These are phyloP conservation scores for Pectinophora gossypiella DNA, from an alignment of 1,140 invertebrate species.

Conservation along the genomic window DNA sequence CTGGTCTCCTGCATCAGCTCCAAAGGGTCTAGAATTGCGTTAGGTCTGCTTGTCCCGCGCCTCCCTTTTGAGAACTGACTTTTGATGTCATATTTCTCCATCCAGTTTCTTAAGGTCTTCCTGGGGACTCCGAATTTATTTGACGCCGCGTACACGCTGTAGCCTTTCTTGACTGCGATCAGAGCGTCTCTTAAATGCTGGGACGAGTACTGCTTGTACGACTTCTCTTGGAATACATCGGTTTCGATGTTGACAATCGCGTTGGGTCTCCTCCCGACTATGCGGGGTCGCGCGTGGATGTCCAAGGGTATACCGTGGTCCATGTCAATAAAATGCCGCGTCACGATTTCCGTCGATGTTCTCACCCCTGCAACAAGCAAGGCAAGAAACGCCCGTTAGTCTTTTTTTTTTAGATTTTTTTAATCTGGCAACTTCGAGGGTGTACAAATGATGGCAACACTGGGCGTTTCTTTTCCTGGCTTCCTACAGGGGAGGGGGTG, in stretches of 20 bases:
- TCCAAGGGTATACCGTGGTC: conserved; percentile 58
- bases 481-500: conserved; percentile 58
- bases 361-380: conserved; percentile 69
- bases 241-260: conserved; percentile 64
- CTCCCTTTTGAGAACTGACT: conserved; percentile 70
- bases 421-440: conserved; percentile 2
- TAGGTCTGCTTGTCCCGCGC: conserved; percentile 45
- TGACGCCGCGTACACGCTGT: conserved; percentile 67
- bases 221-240: conserved; percentile 66
- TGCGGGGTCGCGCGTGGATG: conserved; percentile 54
- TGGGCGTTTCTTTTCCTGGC: conserved; percentile 69
- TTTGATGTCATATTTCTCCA: conserved; percentile 73
- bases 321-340: conserved; percentile 59
- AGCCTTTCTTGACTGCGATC: conserved; percentile 67
- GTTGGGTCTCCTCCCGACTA: conserved; percentile 51
- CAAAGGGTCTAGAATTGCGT: conserved; percentile 54
- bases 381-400: conserved; percentile 59
- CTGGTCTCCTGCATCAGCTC: conserved; percentile 44
- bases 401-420: not conserved
- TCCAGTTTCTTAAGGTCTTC: conserved; percentile 70
- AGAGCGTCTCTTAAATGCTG: conserved; percentile 63
- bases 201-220: conserved; percentile 69
- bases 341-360: conserved; percentile 63
- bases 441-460: conserved; percentile 3
- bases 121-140: conserved; percentile 69